Conservation (phyloP, 2,797 vertebrate genomes). For the Rhadinocentrus ornatus region DNA sequence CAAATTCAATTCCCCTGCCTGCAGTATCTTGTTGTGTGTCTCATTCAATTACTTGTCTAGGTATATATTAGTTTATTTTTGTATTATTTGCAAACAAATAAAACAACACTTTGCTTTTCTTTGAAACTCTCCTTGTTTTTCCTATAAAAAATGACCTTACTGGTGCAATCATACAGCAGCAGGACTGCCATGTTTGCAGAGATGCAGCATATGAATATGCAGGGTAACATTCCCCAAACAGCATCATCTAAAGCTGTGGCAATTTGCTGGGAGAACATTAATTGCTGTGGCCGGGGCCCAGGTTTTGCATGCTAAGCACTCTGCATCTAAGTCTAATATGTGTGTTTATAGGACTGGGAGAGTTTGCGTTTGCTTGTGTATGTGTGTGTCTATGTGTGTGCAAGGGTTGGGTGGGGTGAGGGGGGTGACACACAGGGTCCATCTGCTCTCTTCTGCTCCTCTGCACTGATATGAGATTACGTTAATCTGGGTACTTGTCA, state of each 20-base stretch:
- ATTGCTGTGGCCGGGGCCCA: conserved; percentile 83
- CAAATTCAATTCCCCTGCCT: conserved; percentile 78
- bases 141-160: conserved; percentile 29
- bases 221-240: conserved; percentile 84
- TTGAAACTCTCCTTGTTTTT: neutral
- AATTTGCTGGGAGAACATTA: conserved; percentile 89
- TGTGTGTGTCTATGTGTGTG: conserved; percentile 32
- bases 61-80: conserved; percentile 39
- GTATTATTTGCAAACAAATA: conserved; percentile 34
- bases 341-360: conserved; percentile 41
- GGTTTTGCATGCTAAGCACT: conserved; percentile 92
- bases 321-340: conserved; percentile 77
- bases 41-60: conserved; percentile 69
- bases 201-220: conserved; percentile 63
- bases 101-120: conserved; percentile 7
- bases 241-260: conserved; percentile 84
- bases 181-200: conserved; percentile 49
- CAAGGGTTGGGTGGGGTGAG: conserved; percentile 18
- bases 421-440: conserved; percentile 84
- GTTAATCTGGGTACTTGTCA: conserved; percentile 99
- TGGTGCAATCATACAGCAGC: conserved; percentile 38
- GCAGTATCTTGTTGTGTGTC: conserved; percentile 54
- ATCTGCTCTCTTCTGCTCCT: conserved; percentile 98
- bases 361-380: conserved; percentile 48
- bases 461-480: conserved; percentile 97